phyloP scores from a whole-genome alignment of 2,113 vertebrate genomes.

The Piprites chloris region DNA sequence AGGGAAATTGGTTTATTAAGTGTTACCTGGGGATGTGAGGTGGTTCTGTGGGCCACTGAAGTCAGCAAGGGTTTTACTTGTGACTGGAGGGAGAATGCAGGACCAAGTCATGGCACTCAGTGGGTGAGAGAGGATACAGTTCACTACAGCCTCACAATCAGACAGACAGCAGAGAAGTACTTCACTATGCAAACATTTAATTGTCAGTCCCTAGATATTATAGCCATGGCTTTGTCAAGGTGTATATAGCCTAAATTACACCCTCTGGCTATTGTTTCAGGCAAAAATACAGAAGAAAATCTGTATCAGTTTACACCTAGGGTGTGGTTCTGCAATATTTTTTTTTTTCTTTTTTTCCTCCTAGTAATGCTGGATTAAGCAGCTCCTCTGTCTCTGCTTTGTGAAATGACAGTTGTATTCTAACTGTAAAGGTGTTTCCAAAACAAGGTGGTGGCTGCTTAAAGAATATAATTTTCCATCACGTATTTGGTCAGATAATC shows the following conservation, averaged over 20 bases:
- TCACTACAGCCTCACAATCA: not conserved
- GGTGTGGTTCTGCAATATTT: not conserved
- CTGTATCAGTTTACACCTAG: not conserved
- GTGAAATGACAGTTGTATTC: not conserved
- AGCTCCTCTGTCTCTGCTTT: not conserved
- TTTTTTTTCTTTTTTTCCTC: not conserved
- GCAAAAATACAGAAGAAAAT: slow-evolving; percentile 23
- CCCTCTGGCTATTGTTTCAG: slow-evolving; percentile 40
- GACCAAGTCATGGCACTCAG: not conserved
- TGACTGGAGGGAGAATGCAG: not conserved
- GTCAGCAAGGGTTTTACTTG: not conserved
- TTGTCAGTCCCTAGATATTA: not conserved
- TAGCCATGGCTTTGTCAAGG: slow-evolving; percentile 7
- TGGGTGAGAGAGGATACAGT: not conserved
- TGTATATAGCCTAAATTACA: not conserved
- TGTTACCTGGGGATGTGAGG: not conserved
- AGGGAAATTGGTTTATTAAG: not conserved
- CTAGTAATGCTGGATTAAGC: not conserved
- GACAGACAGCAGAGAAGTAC: not conserved
- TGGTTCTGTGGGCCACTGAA: not conserved
- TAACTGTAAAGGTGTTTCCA: not conserved
- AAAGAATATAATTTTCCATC: not conserved
- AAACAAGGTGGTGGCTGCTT: not conserved
- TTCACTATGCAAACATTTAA: not conserved
- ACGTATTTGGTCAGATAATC: not conserved